Evolutionary conservation across 2,797 vertebrate species (phyloP), one percentile per base, ranked within the genome.

Genomic region (Danionella dracula): DNA sequence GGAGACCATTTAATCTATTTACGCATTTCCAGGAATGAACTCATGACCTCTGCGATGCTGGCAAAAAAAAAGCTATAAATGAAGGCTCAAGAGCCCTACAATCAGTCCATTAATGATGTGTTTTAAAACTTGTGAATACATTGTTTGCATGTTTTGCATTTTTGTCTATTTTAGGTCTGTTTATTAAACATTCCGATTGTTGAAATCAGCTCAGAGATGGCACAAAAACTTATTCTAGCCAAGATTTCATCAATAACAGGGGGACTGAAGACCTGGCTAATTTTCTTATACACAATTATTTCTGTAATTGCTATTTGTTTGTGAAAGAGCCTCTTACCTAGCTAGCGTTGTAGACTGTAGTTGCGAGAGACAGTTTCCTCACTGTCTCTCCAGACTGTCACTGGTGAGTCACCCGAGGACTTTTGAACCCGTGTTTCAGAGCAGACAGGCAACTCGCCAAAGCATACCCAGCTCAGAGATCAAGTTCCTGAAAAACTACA

Each of bases 361-460:
- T 56, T 35, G 12, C 54, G 13, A 42, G 13, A 20, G 20, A 10
- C 32, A 27, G 21, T 23, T 54, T 12, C 31, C 9, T 45, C 19
- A 13, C 27, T 11, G 15, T 49, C 48, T 50, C 20, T 51, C 13
- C 9, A 5, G 17, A 45, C 54, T 56, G 29, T 9, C 37, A 50
- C 61, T 16, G 40, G 37, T 42, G 35, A 62, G 32, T 38, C 31
- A 55, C 12, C 35, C 1, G 27, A 65, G 46, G 68, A 66, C 72
- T 63, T 69, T 72, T 71, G 71, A 77, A 72, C 72, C 59, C 21
- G 12, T 12, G 38, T 12, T 49, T 40, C 44, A 66, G 38, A 8
- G 11, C 19, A 20, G 29, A 40, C 35, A 54, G 55, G 44, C 54
- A 62, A 11, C 21, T 60, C 32, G 48, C 72, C 61, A 23, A 67